Base-by-base conservation (phyloP, 2,888 invertebrate species). In the Bugulina stolonifera region DNA sequence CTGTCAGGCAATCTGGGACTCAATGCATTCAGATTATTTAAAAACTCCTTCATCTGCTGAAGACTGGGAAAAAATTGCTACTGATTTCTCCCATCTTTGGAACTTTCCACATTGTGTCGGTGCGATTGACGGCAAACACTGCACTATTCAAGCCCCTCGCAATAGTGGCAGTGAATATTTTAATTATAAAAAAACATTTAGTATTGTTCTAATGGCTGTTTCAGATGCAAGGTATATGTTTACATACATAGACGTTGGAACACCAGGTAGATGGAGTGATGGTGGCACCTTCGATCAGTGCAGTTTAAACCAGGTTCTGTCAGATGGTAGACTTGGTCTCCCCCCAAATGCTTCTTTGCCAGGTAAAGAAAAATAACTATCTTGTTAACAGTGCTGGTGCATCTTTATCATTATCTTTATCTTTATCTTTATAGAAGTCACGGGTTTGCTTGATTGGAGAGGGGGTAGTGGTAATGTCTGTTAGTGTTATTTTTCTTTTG, bases 171-270 rank as follows among this genome's bases (percentile, higher is more conserved):
- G 75, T 27, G 69, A 74, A 55, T 82, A 76, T 73, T 79, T 76
- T 72, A 81, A 81, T 57, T 81, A 80, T 72, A 81, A 81, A 73
- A 72, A 73, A 29, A 73, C 58, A 35, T 77, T 77, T 73, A 79
- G 77, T 69, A 76, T 80, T 64, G 78, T 85, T 1, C 75, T 85
- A 52, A 75, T 83, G 70, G 82, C 80, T 54, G 58, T 82, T 71
- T 81, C 79, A 3, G 82, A 84, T 76, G 81, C 81, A 27, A 75
- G 83, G 73, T 85, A 83, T 74, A 79, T 79, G 22, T 78, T 78
- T 76, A 74, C 77, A 22, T 80, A 76, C 74, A 79, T 82, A 5
- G 79, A 81, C 75, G 75, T 80, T 69, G 81, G 82, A 18, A 75
- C 75, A 55, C 78, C 80, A 75, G 80, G 82, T n/a, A 72, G 78